Base-by-base conservation (phyloP, 2,888 invertebrate species). In the Hypolimnas misippus region DNA sequence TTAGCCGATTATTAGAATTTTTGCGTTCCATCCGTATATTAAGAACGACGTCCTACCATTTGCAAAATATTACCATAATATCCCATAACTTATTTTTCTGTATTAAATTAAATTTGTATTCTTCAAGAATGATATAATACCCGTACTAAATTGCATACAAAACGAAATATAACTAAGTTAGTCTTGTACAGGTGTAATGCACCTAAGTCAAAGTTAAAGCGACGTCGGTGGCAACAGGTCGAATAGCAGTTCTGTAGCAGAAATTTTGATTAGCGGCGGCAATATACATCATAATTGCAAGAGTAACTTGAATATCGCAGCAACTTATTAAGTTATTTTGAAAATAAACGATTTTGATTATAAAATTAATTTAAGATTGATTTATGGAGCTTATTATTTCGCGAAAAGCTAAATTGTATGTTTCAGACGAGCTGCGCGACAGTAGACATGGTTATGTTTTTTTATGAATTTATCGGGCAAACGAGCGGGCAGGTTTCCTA, bases 121-220 rank as follows among this genome's bases (percentile, higher is more conserved):
- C n/a, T 38, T 2, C 12, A n/a, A n/a, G 12, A 12, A n/a, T 38
- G 4, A 38, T 3, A 38, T 38, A 38, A 38, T 33, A n/a, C n/a
- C 10, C n/a, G n/a, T 38, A 12, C 2, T 12, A 38, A 38, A 12
- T n/a, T 3, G n/a, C 35, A 38, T 38, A 12, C n/a, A n/a, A 38
- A 38, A 38, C 1, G n/a, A 38, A 38, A 38, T n/a, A 38, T 1
- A 2, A 38, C n/a, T n/a, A n/a, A 12, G n/a, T 35, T 38, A n/a
- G 12, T 38, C n/a, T 38, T n/a, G 35, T 38, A 38, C 10, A 38
- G 25, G n/a, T n/a, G 35, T n/a, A 38, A 38, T 38, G 35, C n/a
- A n/a, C 12, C 12, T n/a, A 38, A 38, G 12, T n/a, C 2, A 3
- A 38, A 38, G 3, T n/a, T 38, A 12, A 38, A 38, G 12, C 35